phyloP scores from a whole-genome alignment of 2,888 invertebrate genomes.

The Tipula unca region DNA sequence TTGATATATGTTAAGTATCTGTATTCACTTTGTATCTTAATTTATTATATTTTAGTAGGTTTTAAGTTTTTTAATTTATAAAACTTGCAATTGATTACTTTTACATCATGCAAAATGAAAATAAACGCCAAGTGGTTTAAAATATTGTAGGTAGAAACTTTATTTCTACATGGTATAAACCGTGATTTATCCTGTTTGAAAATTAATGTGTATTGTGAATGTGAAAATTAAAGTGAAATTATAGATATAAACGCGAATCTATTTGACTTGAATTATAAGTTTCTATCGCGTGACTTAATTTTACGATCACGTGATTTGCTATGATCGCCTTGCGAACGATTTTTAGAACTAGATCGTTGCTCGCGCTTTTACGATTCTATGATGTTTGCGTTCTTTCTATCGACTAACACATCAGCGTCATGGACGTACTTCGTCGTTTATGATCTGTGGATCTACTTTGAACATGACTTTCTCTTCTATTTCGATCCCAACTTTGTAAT shows the following conservation, averaged over 20 bases:
- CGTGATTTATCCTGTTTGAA: no score
- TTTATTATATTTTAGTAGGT: neutral
- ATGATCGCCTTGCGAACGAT: slow-evolving; percentile 29
- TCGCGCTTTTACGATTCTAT: slow-evolving; percentile 31
- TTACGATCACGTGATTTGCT: slow-evolving; percentile 24
- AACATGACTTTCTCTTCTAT: slow-evolving; percentile 27
- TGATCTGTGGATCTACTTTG: slow-evolving; percentile 30
- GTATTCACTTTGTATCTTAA: neutral
- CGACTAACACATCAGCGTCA: slow-evolving; percentile 24
- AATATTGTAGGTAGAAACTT: neutral
- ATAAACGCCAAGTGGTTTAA: neutral
- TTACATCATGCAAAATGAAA: neutral
- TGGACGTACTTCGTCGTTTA: slow-evolving; percentile 24
- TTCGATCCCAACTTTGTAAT: slow-evolving; percentile 28
- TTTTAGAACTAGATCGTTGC: slow-evolving; percentile 30
- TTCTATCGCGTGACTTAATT: slow-evolving; percentile 25
- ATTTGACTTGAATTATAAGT: no score
- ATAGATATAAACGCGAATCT: no score
- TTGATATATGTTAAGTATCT: neutral
- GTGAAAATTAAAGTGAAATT: no score
- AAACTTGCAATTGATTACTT: neutral
- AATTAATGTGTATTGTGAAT: no score
- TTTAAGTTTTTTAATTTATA: neutral
- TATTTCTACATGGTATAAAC: neutral
- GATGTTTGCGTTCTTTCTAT: slow-evolving; percentile 27